A percentile compares a stretch with the other conserved stretches of the same genome.
phyloP scores from a whole-genome alignment of 1,140 invertebrate genomes.

The Drosophila simulans region DNA sequence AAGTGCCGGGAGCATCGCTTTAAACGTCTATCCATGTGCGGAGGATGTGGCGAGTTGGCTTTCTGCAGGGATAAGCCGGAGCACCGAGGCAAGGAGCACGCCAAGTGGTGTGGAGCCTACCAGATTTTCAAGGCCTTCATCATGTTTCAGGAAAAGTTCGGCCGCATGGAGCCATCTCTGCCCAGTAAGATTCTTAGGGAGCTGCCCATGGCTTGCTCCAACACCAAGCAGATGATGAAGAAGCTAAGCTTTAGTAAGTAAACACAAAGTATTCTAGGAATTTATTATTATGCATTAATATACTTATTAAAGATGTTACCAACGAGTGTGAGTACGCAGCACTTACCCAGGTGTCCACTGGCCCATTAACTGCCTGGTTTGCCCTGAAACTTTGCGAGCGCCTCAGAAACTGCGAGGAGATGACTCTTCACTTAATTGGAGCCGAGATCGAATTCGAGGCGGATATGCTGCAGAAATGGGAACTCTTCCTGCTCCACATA shows the following conservation, averaged over 20 bases:
- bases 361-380: conserved; percentile 87
- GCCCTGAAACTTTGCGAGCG: conserved; percentile 85
- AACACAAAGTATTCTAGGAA: too few species aligned
- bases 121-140: conserved; percentile 86
- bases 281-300: too few species aligned
- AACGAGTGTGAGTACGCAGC: conserved; percentile 87
- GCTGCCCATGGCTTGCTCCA: conserved; percentile 56
- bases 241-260: conserved; percentile 61
- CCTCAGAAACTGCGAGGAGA: conserved; percentile 58
- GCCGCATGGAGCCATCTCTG: conserved; percentile 86
- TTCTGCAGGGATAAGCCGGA: conserved; percentile 85
- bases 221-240: conserved; percentile 60
- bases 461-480: conserved; percentile 88
- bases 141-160: conserved; percentile 85
- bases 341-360: conserved; percentile 88
- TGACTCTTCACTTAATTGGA: conserved; percentile 81
- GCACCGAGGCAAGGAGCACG: conserved; percentile 85
- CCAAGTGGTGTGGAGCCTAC: conserved; percentile 86
- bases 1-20: conserved; percentile 85
- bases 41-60: conserved; percentile 86
- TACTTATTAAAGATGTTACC: conserved; percentile 68
- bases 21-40: conserved; percentile 85
- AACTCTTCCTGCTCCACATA: conserved; percentile 89
- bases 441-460: conserved; percentile 90
- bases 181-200: conserved; percentile 85